Conservation (phyloP, 2,797 vertebrate species). For the Chromis chromis region DNA sequence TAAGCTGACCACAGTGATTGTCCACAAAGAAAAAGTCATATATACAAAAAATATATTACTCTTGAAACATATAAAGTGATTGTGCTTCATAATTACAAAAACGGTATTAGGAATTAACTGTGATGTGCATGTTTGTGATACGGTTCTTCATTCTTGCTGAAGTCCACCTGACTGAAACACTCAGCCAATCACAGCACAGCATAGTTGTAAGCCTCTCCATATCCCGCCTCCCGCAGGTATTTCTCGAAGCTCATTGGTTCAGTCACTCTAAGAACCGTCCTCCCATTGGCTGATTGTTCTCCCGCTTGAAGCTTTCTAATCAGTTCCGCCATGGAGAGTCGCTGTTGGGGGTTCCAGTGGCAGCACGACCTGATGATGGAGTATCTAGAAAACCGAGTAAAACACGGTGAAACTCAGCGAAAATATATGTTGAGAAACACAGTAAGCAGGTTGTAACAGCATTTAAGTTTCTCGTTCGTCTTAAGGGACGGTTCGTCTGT, state of each 20-base stretch:
- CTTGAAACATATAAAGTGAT: constrained; percentile 23
- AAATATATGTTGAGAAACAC: not conserved
- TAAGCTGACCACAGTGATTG: not conserved
- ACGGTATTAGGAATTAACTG: not conserved
- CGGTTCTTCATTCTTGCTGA: not conserved
- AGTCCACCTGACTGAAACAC: too few species aligned
- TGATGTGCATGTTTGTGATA: not conserved
- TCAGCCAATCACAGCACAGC: constrained; percentile 84
- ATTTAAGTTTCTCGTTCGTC: too few species aligned
- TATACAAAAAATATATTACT: constrained; percentile 59
- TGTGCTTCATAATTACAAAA: constrained; percentile 10
- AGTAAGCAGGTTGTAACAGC: not conserved
- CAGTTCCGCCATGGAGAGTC: constrained; percentile 78
- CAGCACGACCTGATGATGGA: constrained; percentile 88
- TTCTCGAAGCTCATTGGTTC: constrained; percentile 85
- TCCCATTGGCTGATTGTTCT: constrained; percentile 81
- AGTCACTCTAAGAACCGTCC: constrained; percentile 82
- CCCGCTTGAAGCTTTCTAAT: constrained; percentile 77
- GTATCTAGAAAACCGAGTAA: constrained; percentile 78
- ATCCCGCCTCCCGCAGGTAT: constrained; percentile 88
- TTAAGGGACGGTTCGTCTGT: too few species aligned
- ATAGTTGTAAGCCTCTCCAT: constrained; percentile 78
- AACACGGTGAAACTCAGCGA: not conserved
- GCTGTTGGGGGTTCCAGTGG: constrained; percentile 80
- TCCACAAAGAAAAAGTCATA: not conserved